Conservation (phyloP, 2,797 vertebrate species). For the Takifugu rubripes region DNA sequence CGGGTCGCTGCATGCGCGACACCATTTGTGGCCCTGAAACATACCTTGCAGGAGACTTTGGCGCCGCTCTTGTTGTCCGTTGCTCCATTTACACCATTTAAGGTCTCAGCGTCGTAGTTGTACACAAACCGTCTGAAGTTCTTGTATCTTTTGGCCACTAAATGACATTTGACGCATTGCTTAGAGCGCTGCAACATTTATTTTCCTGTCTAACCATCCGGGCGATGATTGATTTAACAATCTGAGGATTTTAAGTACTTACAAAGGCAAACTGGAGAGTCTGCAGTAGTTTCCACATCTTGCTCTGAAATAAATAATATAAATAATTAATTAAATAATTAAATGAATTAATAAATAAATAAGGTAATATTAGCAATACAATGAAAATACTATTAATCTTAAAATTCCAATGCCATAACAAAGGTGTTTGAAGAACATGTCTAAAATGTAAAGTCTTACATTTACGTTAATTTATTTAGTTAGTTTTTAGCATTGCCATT, state of each 20-base stretch:
- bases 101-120: constrained; percentile 83
- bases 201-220: not conserved
- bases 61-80: constrained; percentile 78
- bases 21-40: constrained; percentile 6
- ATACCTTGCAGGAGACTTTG: constrained; percentile 85
- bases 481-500: too few species aligned
- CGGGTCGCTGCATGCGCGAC: not conserved
- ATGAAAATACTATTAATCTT: not conserved
- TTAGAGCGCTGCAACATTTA: constrained; percentile 15
- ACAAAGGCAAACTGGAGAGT: constrained; percentile 78
- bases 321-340: constrained; percentile 1
- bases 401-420: too few species aligned
- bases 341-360: not conserved
- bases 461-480: too few species aligned
- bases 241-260: constrained; percentile 50
- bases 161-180: constrained; percentile 41
- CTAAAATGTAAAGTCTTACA: too few species aligned
- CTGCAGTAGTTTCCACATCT: constrained; percentile 73
- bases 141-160: constrained; percentile 85
- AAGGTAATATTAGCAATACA: not conserved
- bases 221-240: too few species aligned
- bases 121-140: constrained; percentile 84
- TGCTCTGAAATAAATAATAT: constrained; percentile 55
- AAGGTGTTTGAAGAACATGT: too few species aligned
- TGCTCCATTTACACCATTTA: constrained; percentile 79